phyloP scores from a whole-genome alignment of 1,140 invertebrate species.

The Apis laboriosa region DNA sequence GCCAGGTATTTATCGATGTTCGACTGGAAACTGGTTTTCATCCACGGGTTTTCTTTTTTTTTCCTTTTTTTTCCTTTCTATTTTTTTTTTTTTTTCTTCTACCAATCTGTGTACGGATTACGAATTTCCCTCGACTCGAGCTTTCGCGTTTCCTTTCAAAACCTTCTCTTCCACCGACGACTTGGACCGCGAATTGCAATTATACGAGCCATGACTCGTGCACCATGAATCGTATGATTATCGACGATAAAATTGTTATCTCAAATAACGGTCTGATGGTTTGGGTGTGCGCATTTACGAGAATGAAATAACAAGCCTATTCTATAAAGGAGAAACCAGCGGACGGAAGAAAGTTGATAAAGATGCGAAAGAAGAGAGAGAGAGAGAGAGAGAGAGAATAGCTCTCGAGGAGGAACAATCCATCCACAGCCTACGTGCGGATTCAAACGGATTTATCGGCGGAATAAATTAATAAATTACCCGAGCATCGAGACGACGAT shows the following conservation, averaged over 20 bases:
- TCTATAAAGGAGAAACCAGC: not conserved
- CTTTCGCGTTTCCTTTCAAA: not conserved
- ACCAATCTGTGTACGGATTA: not conserved
- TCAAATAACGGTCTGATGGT: not conserved
- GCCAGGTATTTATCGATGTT: constrained; percentile 36
- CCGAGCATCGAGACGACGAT: constrained; percentile 4
- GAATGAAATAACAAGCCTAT: constrained; percentile 35
- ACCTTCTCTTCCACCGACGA: too few relatives aligned
- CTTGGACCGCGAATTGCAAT: not conserved
- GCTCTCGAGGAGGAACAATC: constrained; percentile 8
- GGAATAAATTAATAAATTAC: constrained; percentile 70
- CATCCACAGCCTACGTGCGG: constrained; percentile 57
- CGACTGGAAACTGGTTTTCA: constrained; percentile 54
- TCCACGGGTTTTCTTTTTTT: not conserved
- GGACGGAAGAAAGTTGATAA: constrained; percentile 9
- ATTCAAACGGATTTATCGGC: constrained; percentile 65
- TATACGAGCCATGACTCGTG: not conserved
- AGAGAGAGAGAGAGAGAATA: not conserved
- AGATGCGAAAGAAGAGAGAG: not conserved
- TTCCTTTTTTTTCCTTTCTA: too few relatives aligned
- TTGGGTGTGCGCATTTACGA: constrained; percentile 25
- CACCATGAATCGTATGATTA: constrained; percentile 1
- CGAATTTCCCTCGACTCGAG: constrained; percentile 5
- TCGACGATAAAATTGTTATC: constrained; percentile 29
- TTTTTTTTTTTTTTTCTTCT: too few relatives aligned